Evolutionary conservation across 1,140 invertebrate genomes (phyloP).

Genomic region (Ceratina australensis): DNA sequence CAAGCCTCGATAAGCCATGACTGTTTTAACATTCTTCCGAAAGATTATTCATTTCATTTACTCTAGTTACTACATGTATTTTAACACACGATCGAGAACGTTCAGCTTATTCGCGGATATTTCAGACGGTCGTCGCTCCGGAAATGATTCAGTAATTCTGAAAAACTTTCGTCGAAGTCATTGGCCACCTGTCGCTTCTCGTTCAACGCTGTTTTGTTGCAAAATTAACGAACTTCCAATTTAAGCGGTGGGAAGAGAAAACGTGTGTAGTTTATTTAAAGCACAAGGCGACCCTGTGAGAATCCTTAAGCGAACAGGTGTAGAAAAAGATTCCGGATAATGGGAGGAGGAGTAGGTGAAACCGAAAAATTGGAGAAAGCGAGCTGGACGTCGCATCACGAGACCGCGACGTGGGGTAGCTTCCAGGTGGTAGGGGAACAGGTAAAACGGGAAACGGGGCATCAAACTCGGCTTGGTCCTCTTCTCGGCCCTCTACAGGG

Average conservation of each 20-base stretch:
- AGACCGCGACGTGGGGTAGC: conserved; percentile 8
- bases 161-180: conserved; percentile 24
- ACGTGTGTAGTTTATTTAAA: neutral
- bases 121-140: conserved; percentile 22
- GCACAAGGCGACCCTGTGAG: conserved; percentile 4
- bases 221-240: no score
- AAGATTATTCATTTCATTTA: no score
- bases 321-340: conserved; percentile 7
- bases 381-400: neutral
- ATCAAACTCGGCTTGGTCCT: conserved; percentile 59
- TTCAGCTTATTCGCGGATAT: conserved; percentile 12
- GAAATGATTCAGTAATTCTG: conserved; percentile 39
- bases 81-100: no score
- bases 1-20: conserved; percentile 38
- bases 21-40: no score
- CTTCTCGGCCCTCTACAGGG: conserved; percentile 56
- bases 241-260: neutral
- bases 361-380: conserved; percentile 34
- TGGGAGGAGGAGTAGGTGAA: neutral
- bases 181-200: neutral
- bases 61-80: no score
- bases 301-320: conserved; percentile 30
- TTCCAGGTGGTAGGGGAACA: conserved; percentile 17
- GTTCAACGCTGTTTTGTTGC: no score
- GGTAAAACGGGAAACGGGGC: conserved; percentile 50